Conservation (phyloP, 1,140 invertebrate genomes). For the Trichonephila inaurata region DNA sequence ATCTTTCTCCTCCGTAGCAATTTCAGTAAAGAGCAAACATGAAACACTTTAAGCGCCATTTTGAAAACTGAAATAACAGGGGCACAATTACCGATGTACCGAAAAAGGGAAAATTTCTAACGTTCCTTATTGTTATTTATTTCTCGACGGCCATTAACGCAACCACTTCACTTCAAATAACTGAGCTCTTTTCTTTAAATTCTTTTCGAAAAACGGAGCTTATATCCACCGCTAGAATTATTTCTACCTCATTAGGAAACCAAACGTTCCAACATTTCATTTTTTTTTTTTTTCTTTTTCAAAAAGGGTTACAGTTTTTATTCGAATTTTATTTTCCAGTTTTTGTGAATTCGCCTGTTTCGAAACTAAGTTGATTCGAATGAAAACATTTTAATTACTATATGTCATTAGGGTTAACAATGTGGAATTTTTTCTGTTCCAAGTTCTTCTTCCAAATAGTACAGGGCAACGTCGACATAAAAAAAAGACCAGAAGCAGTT, state of each 20-base stretch:
- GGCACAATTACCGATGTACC: too few species aligned
- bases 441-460: neutral
- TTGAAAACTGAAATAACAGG: too few species aligned
- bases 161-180: neutral
- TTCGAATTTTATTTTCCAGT: neutral
- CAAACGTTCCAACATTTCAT: neutral
- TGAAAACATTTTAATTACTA: constrained; percentile 59
- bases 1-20: too few species aligned
- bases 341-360: neutral
- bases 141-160: neutral
- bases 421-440: constrained; percentile 1
- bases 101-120: too few species aligned
- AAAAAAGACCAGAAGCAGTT: neutral
- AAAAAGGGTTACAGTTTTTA: neutral
- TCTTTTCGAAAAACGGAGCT: neutral
- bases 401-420: constrained; percentile 52
- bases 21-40: too few species aligned
- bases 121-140: neutral
- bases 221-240: neutral
- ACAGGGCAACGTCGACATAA: neutral
- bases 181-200: neutral
- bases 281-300: neutral
- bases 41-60: too few species aligned
- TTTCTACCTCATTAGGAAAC: constrained; percentile 59
- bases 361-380: neutral